Evolutionary conservation across 1,140 invertebrate genomes (phyloP), one percentile per base, ranked within the genome.

Genomic region (Nymphalis io): DNA sequence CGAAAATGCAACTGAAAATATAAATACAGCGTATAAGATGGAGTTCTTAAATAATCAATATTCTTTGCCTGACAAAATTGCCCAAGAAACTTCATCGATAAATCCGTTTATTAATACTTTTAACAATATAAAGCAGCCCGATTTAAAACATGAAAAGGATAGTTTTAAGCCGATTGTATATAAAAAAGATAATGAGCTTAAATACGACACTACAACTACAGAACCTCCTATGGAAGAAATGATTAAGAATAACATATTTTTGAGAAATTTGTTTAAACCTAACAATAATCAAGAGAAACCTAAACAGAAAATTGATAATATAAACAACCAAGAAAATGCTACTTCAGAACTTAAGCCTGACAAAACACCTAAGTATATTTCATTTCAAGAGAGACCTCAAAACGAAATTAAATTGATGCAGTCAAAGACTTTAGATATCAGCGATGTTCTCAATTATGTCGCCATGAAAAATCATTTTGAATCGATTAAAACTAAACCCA

Each of bases 381-480:
- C 74, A 58, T 66, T 76, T 38, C 72, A 87, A 68, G 48, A 76
- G 11, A 83, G 80, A 68, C 55, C 76, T 48, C 63, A 73, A 57
- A 82, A 83, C 59, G 84, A 88, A 53, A 71, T 83, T 6, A 87
- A 84, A 76, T 46, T 44, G 10, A 51, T 72, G 13, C 77, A 81
- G 40, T 85, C 80, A 33, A 88, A 82, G 61, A 78, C 84, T 1
- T 59, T 85, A 4, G 85, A 90, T 66, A 67, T 87, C 0, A 70
- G 77, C 20, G 82, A 89, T 15, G 72, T 91, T 12, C 55, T 90
- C 8, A 88, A 88, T 67, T 90, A 80, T 51, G 80, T 90, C 23
- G 71, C 78, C 20, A 72, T 81, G 44, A 90, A 85, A 75, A 87
- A 88, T 72, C 70, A 86, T 23, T 90, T 91, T 64, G 89, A 91